A percentile compares a stretch with the other conserved stretches of the same genome.
These are phyloP conservation scores for Aspidoscelis tigris DNA, from an alignment of 2,113 vertebrate species.

Conservation along the genomic window DNA sequence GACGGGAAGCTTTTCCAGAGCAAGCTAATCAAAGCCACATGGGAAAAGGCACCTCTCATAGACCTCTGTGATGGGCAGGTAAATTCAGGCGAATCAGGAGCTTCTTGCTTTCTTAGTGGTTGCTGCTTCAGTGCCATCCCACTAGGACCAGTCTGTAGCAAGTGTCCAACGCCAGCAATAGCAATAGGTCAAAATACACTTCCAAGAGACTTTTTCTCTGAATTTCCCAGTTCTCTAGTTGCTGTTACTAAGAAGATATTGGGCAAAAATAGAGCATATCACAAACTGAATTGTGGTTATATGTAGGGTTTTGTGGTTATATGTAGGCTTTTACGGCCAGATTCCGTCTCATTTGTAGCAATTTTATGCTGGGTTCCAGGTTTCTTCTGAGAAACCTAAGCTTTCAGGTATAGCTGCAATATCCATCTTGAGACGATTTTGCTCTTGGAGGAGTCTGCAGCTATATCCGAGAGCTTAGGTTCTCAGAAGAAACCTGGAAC, in stretches of 20 bases:
- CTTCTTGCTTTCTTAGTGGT: not conserved
- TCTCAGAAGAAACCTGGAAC: too few species aligned
- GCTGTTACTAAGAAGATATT: not conserved
- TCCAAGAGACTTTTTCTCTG: not conserved
- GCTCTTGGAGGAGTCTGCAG: too few species aligned
- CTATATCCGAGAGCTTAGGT: too few species aligned
- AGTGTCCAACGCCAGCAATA: not conserved
- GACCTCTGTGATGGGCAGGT: constrained; percentile 95
- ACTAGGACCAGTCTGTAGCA: not conserved
- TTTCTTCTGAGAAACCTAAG: too few species aligned
- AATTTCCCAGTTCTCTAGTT: not conserved
- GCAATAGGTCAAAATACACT: not conserved
- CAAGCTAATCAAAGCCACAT: constrained; percentile 85
- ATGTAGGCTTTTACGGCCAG: too few species aligned
- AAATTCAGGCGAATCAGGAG: not conserved
- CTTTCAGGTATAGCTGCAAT: too few species aligned
- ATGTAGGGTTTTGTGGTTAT: too few species aligned
- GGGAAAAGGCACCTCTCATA: constrained; percentile 84
- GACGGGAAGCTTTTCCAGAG: constrained; percentile 95
- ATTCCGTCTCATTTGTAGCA: too few species aligned
- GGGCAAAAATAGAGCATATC: not conserved
- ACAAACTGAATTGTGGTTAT: too few species aligned
- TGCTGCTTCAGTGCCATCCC: not conserved
- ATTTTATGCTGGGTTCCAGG: too few species aligned
- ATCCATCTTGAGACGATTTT: too few species aligned